Evolutionary conservation across 2,797 vertebrate genomes (phyloP), one percentile per base, ranked within the genome.

Genomic region (Acanthornis magna): DNA sequence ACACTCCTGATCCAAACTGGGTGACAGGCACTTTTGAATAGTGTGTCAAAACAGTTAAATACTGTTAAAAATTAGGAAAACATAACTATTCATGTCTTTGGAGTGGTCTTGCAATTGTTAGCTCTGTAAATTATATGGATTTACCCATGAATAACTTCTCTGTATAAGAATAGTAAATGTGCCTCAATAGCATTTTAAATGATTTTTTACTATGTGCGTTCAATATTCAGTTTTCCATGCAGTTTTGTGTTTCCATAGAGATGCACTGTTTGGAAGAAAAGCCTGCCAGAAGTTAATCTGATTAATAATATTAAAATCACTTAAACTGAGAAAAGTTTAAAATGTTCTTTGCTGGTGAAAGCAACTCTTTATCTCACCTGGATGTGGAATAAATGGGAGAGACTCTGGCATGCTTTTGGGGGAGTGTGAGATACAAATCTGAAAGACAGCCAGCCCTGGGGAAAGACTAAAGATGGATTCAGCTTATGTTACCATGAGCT

Each of bases 141-240:
- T 82, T 90, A 58, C 47, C 27, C 26, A 20, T 81, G 25, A 91
- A 95, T 88, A 86, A 16, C 38, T 63, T 63, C 60, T 85, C 77
- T 89, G 47, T 80, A 30, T 51, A 74, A 45, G n/a, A 86, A 85
- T 57, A 85, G 30, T 67, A 63, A 87, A 85, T 36, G 3, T 50
- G 17, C 7, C 80, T 86, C 79, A 30, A 23, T 43, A 82, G 34
- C 13, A 62, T 75, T 90, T 94, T 85, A 86, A 95, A 83, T 32
- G 0, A 25, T 50, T 74, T 88, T 94, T 93, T 85, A 83, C 22
- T 85, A 32, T 29, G 18, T 71, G 21, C 61, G 10, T 67, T 84
- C 71, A 40, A 73, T 63, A 60, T 81, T 62, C 34, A 26, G 45
- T 88, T 88, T 93, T 89, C 65, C 47, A 27, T 26, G 36, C 5